These are phyloP conservation scores for Hypolimnas misippus DNA, from an alignment of 2,888 invertebrate species.

Conservation along the genomic window DNA sequence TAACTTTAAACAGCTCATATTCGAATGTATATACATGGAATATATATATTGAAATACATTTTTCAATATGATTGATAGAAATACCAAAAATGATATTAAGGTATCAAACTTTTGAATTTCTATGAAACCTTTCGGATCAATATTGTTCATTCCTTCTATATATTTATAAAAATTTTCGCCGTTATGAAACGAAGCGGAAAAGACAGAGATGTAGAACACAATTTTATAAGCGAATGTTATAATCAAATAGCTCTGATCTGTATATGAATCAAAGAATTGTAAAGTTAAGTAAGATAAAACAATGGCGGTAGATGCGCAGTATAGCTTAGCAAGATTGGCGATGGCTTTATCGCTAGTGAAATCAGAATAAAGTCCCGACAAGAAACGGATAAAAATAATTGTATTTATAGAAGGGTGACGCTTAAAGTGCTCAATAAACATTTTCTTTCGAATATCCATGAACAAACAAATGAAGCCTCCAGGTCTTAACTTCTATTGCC, in stretches of 20 bases:
- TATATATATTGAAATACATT: not conserved
- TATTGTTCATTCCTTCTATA: not conserved
- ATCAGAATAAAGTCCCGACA: not conserved
- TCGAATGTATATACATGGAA: not conserved
- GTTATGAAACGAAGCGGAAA: not conserved
- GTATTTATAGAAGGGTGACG: not conserved
- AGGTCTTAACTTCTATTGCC: no score
- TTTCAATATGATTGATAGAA: not conserved
- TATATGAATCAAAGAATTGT: no score
- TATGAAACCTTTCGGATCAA: not conserved
- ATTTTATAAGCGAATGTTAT: no score
- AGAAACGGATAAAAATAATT: constrained; percentile 1
- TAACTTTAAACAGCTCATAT: not conserved
- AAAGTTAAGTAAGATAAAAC: no score
- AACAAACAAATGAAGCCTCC: no score
- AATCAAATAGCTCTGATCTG: no score
- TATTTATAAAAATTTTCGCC: constrained; percentile 7
- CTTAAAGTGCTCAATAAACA: no score
- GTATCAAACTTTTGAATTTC: not conserved
- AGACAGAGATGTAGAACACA: not conserved
- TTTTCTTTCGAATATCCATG: no score
- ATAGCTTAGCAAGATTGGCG: not conserved
- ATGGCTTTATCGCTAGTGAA: not conserved
- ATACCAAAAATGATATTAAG: not conserved
- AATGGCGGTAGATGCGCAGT: not conserved